These are phyloP conservation scores for Parotocinclus haroldoi DNA, from an alignment of 2,797 vertebrate species.

Conservation along the genomic window DNA sequence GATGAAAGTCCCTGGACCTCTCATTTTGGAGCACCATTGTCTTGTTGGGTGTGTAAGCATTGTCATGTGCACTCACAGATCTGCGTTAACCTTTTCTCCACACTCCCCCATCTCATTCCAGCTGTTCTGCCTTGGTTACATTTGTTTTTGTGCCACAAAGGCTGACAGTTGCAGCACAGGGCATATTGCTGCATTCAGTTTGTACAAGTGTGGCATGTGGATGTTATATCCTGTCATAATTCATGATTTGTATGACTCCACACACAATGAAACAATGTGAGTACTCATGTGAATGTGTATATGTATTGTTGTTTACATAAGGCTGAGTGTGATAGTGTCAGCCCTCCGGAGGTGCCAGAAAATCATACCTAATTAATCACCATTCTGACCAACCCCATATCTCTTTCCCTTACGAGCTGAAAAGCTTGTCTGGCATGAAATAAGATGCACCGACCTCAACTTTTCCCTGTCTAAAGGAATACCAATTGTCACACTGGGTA, in stretches of 20 bases:
- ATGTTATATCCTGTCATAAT: not conserved
- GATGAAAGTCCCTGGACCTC: conserved; percentile 55
- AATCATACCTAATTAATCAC: conserved; percentile 37
- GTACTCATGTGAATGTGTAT: not conserved
- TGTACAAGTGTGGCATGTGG: conserved; percentile 13
- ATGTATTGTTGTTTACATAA: conserved; percentile 9
- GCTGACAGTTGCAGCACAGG: conserved; percentile 25
- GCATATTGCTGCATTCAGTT: conserved; percentile 25
- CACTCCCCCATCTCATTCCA: conserved; percentile 14
- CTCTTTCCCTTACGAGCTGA: conserved; percentile 36
- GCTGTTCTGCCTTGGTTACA: not conserved
- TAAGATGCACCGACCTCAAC: conserved; percentile 35
- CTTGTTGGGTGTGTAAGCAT: conserved; percentile 37
- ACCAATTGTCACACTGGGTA: conserved; percentile 26
- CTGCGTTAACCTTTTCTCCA: conserved; percentile 64
- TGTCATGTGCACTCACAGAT: conserved; percentile 57
- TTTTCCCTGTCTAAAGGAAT: conserved; percentile 34
- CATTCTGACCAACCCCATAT: conserved; percentile 26
- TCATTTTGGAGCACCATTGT: conserved; percentile 43
- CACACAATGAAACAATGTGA: not conserved
- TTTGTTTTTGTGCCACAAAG: conserved; percentile 30
- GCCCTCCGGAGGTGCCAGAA: conserved; percentile 7
- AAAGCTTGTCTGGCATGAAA: conserved; percentile 42
- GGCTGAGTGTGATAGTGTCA: conserved; percentile 1
- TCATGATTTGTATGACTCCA: not conserved